These are phyloP conservation scores for Cromileptes altivelis DNA, from an alignment of 2,113 vertebrate genomes.

Conservation along the genomic window DNA sequence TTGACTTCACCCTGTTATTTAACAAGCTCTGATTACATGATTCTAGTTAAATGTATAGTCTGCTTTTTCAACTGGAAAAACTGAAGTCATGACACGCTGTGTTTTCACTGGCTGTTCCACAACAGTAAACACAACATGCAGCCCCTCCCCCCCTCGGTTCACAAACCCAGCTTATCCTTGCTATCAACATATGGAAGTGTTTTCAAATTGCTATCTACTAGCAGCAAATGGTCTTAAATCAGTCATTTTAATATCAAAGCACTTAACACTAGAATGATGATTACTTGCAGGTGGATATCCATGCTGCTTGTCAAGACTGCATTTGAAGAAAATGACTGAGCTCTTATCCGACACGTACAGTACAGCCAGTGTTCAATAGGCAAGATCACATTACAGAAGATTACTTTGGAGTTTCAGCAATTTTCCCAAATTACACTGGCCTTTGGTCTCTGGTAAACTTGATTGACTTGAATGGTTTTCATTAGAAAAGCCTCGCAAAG, in stretches of 20 bases:
- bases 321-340: conserved; percentile 84
- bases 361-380: conserved; percentile 79
- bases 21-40: conserved; percentile 36
- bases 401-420: conserved; percentile 83
- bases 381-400: conserved; percentile 85
- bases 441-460: conserved; percentile 84
- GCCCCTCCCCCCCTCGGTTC: conserved; percentile 21
- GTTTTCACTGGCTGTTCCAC: conserved; percentile 52
- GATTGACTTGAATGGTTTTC: conserved; percentile 88
- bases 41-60: conserved; percentile 18
- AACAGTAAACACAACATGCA: conserved; percentile 44
- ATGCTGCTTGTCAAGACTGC: conserved; percentile 79
- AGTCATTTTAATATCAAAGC: conserved; percentile 88
- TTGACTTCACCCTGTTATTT: background rate
- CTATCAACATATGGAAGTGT: conserved; percentile 83
- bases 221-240: conserved; percentile 84
- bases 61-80: conserved; percentile 8
- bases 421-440: conserved; percentile 85
- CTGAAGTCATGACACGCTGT: conserved; percentile 22
- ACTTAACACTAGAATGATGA: conserved; percentile 86
- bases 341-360: conserved; percentile 87
- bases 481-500: conserved; percentile 74
- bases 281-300: conserved; percentile 85
- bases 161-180: conserved; percentile 71
- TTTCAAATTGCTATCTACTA: conserved; percentile 81